Evolutionary conservation across 2,797 vertebrate species (phyloP).

Genomic region (Falco novaeseelandiae): DNA sequence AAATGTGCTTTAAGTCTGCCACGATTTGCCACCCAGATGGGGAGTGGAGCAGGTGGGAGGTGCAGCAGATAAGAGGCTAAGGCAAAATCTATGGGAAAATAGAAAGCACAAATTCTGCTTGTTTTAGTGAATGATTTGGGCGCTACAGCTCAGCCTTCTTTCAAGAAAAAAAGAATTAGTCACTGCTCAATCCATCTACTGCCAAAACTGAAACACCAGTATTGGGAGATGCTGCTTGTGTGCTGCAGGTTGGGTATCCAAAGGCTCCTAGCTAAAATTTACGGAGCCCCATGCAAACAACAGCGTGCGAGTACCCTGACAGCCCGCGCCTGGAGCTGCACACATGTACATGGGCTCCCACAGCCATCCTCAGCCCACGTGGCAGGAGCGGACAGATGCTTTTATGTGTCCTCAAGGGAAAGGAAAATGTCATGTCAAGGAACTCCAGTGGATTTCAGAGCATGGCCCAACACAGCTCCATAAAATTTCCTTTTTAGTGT

Average conservation of each 20-base stretch:
- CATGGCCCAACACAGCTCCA: fast-evolving
- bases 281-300: fast-evolving
- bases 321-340: fast-evolving
- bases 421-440: not conserved
- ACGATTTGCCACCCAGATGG: not conserved
- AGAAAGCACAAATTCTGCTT: slow-evolving; percentile 15
- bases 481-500: not conserved
- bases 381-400: not conserved
- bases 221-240: not conserved
- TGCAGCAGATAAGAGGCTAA: not conserved
- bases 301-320: not conserved
- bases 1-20: not conserved
- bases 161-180: not conserved
- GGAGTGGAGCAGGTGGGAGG: not conserved
- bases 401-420: not conserved
- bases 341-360: fast-evolving
- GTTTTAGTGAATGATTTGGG: not conserved
- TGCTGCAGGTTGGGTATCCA: not conserved
- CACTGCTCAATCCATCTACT: not conserved
- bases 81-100: slow-evolving; percentile 1
- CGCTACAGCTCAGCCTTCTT: not conserved
- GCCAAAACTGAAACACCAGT: not conserved
- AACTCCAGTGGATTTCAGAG: not conserved
- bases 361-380: fast-evolving
- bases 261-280: not conserved